These are phyloP conservation scores for Microvelia longipes DNA, from an alignment of 1,140 invertebrate genomes.

Conservation along the genomic window DNA sequence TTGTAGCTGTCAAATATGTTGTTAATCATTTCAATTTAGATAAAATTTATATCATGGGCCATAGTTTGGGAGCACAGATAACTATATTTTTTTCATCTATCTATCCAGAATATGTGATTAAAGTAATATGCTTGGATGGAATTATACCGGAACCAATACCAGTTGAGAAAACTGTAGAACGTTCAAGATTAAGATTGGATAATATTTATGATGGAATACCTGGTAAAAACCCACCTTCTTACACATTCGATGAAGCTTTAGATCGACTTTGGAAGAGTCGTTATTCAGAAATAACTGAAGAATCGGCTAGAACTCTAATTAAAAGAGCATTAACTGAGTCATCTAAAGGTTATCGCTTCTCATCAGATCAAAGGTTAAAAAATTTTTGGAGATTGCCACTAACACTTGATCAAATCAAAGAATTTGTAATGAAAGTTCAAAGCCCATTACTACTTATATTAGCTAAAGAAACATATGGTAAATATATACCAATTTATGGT, in stretches of 20 bases:
- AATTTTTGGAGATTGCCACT: constrained; percentile 12
- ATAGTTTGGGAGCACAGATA: constrained; percentile 41
- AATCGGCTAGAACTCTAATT: constrained; percentile 35
- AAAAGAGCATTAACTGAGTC: constrained; percentile 30
- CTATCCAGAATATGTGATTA: constrained; percentile 35
- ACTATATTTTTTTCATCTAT: constrained; percentile 31
- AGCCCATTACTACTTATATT: constrained; percentile 26
- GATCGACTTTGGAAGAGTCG: constrained; percentile 29
- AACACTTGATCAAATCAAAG: constrained; percentile 12
- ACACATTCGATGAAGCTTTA: constrained; percentile 37
- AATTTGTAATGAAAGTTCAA: constrained; percentile 17
- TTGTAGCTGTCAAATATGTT: constrained; percentile 35
- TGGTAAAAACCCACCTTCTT: constrained; percentile 26
- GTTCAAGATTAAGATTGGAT: constrained; percentile 25
- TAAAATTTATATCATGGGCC: constrained; percentile 36
- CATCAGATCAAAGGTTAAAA: constrained; percentile 29
- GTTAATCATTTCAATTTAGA: constrained; percentile 41
- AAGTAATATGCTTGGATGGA: constrained; percentile 38
- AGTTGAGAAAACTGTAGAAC: constrained; percentile 22
- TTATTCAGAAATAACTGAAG: constrained; percentile 25
- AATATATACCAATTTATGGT: constrained; percentile 11
- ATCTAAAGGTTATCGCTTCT: constrained; percentile 26
- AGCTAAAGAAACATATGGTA: constrained; percentile 15
- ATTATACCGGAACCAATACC: constrained; percentile 26
- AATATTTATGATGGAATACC: constrained; percentile 12